Evolutionary conservation across 1,140 invertebrate species (phyloP).

Genomic region (Hydropsyche tenuis): DNA sequence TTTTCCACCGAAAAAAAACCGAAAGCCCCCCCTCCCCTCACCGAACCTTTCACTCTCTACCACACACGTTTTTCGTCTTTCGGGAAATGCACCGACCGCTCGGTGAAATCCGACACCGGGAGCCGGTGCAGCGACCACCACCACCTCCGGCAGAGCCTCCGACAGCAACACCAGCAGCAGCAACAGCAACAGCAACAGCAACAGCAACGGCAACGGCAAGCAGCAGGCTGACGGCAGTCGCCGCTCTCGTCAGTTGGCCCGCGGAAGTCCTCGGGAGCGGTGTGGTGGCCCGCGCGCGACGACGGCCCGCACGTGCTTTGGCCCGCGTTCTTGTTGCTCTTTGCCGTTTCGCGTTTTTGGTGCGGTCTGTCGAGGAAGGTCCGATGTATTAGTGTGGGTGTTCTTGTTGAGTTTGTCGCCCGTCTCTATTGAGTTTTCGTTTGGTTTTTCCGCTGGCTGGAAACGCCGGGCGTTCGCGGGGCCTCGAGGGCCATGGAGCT

Average conservation of each 20-base stretch:
- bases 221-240: conserved; percentile 6
- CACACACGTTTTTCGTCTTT: too few relatives aligned
- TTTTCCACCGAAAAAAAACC: too few relatives aligned
- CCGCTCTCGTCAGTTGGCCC: conserved; percentile 8
- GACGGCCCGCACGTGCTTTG: neutral
- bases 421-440: too few relatives aligned
- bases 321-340: too few relatives aligned
- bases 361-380: too few relatives aligned
- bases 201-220: neutral
- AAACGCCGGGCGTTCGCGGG: conserved; percentile 14
- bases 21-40: too few relatives aligned
- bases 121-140: neutral
- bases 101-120: neutral
- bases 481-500: conserved; percentile 41
- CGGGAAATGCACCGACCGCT: neutral
- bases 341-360: too few relatives aligned
- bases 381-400: too few relatives aligned
- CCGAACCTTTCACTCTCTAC: too few relatives aligned
- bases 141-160: neutral
- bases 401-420: too few relatives aligned
- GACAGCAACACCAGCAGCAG: neutral
- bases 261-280: conserved; percentile 13
- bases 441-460: conserved; percentile 33
- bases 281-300: neutral
- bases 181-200: neutral